phyloP scores from a whole-genome alignment of 2,113 vertebrate species.

The Athene cunicularia region DNA sequence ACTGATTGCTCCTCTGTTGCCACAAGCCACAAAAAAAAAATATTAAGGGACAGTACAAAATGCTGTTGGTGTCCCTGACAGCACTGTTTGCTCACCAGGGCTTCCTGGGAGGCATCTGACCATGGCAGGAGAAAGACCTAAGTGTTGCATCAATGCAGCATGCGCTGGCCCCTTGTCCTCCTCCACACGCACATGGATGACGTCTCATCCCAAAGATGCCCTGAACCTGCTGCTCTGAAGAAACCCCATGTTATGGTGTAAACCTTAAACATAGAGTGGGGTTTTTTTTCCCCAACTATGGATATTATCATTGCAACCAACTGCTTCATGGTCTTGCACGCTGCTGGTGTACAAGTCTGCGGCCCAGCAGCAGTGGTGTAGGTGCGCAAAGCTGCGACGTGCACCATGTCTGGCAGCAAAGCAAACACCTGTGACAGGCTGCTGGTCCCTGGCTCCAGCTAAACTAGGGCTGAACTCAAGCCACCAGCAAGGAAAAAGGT shows the following conservation, averaged over 20 bases:
- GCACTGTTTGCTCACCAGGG: accelerated
- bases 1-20: not conserved
- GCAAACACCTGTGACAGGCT: not conserved
- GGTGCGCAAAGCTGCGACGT: not conserved
- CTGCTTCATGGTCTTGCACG: not conserved
- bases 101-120: not conserved
- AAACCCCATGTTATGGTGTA: not conserved
- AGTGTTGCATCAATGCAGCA: not conserved
- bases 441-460: not conserved
- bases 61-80: not conserved
- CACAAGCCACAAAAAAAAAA: not conserved
- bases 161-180: not conserved
- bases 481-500: not conserved
- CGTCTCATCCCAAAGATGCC: not conserved
- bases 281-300: too few species aligned
- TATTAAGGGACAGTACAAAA: not conserved
- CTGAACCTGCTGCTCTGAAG: not conserved
- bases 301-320: not conserved
- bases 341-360: too few species aligned
- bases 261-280: too few species aligned
- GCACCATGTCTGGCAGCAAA: not conserved
- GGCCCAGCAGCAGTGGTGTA: not conserved
- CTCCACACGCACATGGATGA: not conserved
- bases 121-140: not conserved
- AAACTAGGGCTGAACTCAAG: not conserved